Evolutionary conservation across 2,113 vertebrate species (phyloP).

Genomic region (Climacteris rufus): DNA sequence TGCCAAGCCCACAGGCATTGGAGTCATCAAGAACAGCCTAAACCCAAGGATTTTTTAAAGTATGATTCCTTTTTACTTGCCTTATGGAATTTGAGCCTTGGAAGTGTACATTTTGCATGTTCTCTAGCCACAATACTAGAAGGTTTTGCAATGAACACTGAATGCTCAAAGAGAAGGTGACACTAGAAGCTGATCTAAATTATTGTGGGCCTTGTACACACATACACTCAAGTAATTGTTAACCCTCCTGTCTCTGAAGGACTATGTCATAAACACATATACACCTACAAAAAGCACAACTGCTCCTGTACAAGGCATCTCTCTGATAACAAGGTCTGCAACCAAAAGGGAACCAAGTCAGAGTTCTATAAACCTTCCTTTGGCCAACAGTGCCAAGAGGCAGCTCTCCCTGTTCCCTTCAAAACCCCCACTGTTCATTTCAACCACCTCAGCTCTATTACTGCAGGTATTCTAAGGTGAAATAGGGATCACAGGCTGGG

Average conservation of each 20-base stretch:
- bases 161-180: background rate
- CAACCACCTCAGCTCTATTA: background rate
- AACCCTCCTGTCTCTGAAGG: background rate
- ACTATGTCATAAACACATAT: background rate
- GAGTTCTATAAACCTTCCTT: background rate
- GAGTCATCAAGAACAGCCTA: background rate
- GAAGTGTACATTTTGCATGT: background rate
- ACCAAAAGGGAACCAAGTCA: background rate
- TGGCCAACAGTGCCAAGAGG: background rate
- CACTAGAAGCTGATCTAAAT: background rate
- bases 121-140: background rate
- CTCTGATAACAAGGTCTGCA: background rate
- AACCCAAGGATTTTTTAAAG: background rate
- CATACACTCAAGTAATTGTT: background rate
- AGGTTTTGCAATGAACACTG: background rate
- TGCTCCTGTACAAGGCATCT: background rate
- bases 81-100: background rate
- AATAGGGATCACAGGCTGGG: background rate
- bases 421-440: background rate
- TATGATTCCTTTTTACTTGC: background rate
- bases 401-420: background rate
- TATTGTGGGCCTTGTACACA: background rate
- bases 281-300: background rate
- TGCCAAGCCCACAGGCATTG: conserved; percentile 33
- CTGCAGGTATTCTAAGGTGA: background rate